phyloP scores from a whole-genome alignment of 2,113 vertebrate genomes.

The Anguilla japonica region DNA sequence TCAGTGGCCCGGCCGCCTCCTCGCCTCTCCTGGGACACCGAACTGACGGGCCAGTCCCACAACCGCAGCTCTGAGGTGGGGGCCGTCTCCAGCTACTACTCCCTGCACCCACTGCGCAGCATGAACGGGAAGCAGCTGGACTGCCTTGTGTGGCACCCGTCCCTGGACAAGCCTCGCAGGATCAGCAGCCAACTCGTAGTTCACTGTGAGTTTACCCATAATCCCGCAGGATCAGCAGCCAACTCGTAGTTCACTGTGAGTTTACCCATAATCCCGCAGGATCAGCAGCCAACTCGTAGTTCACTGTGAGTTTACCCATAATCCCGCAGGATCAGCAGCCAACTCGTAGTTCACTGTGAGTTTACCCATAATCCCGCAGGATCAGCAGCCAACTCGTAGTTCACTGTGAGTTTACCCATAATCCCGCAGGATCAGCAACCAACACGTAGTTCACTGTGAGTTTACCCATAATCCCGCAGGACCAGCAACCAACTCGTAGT shows the following conservation, averaged over 20 bases:
- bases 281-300: too few relatives aligned
- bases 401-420: neutral
- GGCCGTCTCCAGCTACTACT: slow-evolving; percentile 73
- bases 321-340: too few relatives aligned
- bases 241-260: neutral
- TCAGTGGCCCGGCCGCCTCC: slow-evolving; percentile 77
- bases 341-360: neutral
- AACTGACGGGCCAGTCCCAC: slow-evolving; percentile 67
- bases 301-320: neutral
- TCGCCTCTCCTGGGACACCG: slow-evolving; percentile 79
- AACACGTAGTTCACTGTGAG: slow-evolving; percentile 25
- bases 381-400: neutral
- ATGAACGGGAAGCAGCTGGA: slow-evolving; percentile 84
- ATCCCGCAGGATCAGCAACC: too few relatives aligned
- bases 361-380: neutral
- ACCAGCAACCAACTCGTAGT: too few relatives aligned
- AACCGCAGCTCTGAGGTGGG: slow-evolving; percentile 67
- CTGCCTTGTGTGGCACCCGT: slow-evolving; percentile 82
- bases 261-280: neutral
- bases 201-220: slow-evolving; percentile 72
- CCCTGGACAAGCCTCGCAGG: slow-evolving; percentile 67
- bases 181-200: slow-evolving; percentile 74
- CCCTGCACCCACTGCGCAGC: slow-evolving; percentile 77
- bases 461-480: slow-evolving; percentile 7
- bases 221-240: neutral